Evolutionary conservation across 2,113 vertebrate species (phyloP), one percentile per base, ranked within the genome.

Genomic region (Etheostoma spectabile): DNA sequence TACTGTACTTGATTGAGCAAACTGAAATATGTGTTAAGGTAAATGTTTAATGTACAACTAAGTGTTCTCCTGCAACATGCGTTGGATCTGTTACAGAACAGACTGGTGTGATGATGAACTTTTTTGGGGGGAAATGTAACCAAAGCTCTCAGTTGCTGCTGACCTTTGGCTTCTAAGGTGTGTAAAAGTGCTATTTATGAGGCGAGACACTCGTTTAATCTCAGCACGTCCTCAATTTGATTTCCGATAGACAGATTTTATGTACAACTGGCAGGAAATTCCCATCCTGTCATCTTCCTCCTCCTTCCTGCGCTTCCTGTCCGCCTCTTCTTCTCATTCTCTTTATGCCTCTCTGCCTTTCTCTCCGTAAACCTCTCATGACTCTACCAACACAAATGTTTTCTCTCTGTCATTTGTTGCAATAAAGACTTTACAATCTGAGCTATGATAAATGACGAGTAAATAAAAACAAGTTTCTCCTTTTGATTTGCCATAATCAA

Each of bases 241-340:
- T 76, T 66, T 24, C n/a, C 69, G 27, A 79, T 69, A 85, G 66
- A 83, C 64, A 85, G 33, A 12, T 22, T 62, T 83, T 82, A 87
- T 84, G 15, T 72, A 30, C 15, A 2, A 68, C 55, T 55, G 63
- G 69, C 75, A 74, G n/a, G 38, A 74, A 13, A 63, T 76, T 64
- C 77, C 51, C 76, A 35, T 75, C 76, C 30, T 60, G 59, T 65
- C 77, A 76, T 74, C 77, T 42, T 63, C 24, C 30, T 74, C 27
- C 64, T 79, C 49, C 48, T 72, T 22, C 55, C 45, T 49, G 21
- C 22, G 16, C 64, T 85, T 55, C 35, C 35, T 67, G 65, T 76
- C 63, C 59, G 6, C 77, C 77, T 84, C 72, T 74, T 45, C 64
- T 42, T 69, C 33, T 57, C 30, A 45, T 71, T 75, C 18, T 80